Evolutionary conservation across 2,797 vertebrate species (phyloP).

Genomic region (Protosalanx chinensis): DNA sequence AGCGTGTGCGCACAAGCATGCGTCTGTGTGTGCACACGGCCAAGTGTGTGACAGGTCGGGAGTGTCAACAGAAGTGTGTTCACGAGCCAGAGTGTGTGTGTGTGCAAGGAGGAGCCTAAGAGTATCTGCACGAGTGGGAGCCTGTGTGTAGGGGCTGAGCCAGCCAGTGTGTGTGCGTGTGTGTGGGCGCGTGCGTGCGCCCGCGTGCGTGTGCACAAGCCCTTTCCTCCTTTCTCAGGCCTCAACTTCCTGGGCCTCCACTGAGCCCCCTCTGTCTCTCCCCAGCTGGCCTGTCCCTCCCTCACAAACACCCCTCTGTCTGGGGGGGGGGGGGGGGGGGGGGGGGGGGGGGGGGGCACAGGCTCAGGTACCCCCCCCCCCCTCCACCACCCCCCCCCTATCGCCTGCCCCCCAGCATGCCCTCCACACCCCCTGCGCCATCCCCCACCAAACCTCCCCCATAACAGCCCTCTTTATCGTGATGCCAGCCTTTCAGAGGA

Average conservation of each 20-base stretch:
- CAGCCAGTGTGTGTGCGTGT: constrained; percentile 1
- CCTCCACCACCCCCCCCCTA: constrained; percentile 35
- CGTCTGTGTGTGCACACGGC: neutral
- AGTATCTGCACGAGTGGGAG: neutral
- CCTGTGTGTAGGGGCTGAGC: neutral
- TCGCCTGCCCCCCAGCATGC: constrained; percentile 4
- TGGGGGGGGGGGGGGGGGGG: constrained; percentile 30
- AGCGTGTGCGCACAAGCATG: neutral
- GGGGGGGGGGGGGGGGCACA: constrained; percentile 26
- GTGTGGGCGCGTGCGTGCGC: neutral
- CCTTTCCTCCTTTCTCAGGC: constrained; percentile 31
- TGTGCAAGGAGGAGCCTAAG: neutral
- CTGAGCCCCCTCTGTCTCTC: constrained; percentile 56
- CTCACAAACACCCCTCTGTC: constrained; percentile 56
- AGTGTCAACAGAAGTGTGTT: too few relatives aligned
- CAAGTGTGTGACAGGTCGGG: neutral
- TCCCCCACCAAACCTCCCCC: neutral
- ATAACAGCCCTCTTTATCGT: constrained; percentile 50
- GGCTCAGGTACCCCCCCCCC: constrained; percentile 48
- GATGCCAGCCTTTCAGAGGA: constrained; percentile 36
- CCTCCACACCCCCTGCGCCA: neutral
- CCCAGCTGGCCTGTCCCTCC: constrained; percentile 49
- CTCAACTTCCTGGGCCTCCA: constrained; percentile 50
- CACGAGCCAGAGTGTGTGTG: neutral
- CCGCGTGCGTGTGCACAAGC: constrained; percentile 17